These are phyloP conservation scores for Acanthiza pusilla DNA, from an alignment of 2,797 vertebrate species.

Conservation along the genomic window DNA sequence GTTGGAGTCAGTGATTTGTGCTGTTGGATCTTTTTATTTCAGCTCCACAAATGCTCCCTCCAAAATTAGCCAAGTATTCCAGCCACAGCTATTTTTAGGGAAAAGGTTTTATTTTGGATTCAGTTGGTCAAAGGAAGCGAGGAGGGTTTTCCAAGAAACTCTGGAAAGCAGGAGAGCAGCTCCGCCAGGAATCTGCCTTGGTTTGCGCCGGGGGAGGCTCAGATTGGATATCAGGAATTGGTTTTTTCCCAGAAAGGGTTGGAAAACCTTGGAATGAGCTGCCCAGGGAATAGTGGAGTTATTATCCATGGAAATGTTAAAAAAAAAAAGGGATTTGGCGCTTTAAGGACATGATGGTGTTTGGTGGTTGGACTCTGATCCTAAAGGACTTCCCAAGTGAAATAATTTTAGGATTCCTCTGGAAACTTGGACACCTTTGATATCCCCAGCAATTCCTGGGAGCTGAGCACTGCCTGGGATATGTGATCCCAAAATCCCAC, in stretches of 20 bases:
- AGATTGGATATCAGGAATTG: not conserved
- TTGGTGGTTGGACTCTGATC: not conserved
- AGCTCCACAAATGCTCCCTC: not conserved
- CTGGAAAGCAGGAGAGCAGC: not conserved
- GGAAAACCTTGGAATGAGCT: not conserved
- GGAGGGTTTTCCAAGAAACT: not conserved
- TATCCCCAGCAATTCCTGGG: not conserved
- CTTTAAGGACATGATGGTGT: no score
- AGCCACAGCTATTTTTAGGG: not conserved
- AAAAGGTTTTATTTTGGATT: slow-evolving; percentile 26
- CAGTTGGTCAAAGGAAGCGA: not conserved
- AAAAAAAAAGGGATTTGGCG: not conserved
- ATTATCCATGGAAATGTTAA: not conserved
- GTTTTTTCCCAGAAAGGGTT: not conserved
- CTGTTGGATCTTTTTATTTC: not conserved
- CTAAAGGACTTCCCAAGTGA: not conserved
- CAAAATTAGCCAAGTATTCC: slow-evolving; percentile 7
- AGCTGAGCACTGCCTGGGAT: rapidly evolving
- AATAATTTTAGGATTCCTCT: not conserved
- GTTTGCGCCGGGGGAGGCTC: not conserved
- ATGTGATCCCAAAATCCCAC: not conserved
- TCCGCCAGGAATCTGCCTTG: rapidly evolving
- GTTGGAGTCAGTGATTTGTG: not conserved
- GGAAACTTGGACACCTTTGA: rapidly evolving
- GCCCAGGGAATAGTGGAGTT: not conserved